Evolutionary conservation across 1,140 invertebrate species (phyloP), one percentile per base, ranked within the genome.

Genomic region (Ostrea denselamellosa): DNA sequence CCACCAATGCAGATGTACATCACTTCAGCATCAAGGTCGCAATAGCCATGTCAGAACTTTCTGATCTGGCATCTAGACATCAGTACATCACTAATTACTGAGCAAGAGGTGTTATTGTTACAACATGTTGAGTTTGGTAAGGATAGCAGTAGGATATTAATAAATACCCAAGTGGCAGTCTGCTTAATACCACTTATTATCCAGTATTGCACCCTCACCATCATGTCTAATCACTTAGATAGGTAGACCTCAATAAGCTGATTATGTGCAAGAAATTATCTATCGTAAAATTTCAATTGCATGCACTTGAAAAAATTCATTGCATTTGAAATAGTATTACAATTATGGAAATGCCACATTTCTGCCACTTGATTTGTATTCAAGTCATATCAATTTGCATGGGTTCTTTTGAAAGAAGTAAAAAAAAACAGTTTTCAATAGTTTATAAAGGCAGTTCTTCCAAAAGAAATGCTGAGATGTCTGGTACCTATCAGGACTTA

Each of bases 101-200:
- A 71, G 22, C 68, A 28, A 28, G 22, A 71, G 68, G 68, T 71
- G 68, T 71, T 71, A 34, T 71, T 71, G 25, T 71, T 71, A 71
- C 68, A 71, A 34, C 68, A 71, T 34, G 25, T 9, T 10, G 68
- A 71, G 68, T 25, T 5, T 25, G 68, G 28, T 22, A 0, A 34
- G n/a, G 68, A 8, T 12, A 25, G 28, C 68, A 14, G 22, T 28
- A 25, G 68, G 68, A 34, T 25, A 28, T 9, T 25, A 44, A 71
- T 71, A 71, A 71, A 71, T 9, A 25, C 22, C 22, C 28, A 25
- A 71, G 22, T 71, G 68, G 12, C 68, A 28, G 68, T 25, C 68
- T 71, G 68, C 22, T 25, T 71, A 22, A 71, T 71, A 71, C 25
- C 68, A 71, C 68, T 28, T 22, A 71, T 71, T 22, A 71, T 71